These are phyloP conservation scores for Anomalospiza imberbis DNA, from an alignment of 2,797 vertebrate species.

Conservation along the genomic window DNA sequence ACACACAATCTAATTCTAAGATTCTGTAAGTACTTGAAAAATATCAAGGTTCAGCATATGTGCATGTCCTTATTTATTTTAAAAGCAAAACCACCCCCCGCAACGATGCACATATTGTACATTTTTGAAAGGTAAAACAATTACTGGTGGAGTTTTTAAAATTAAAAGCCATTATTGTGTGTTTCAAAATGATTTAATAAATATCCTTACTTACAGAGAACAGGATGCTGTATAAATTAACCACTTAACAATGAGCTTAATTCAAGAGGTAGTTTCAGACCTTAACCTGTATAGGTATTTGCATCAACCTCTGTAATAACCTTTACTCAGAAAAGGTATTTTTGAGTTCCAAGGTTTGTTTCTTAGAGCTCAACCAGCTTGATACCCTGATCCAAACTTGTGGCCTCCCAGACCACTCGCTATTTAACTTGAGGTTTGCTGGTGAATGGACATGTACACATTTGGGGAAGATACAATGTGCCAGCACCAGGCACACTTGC, in stretches of 20 bases:
- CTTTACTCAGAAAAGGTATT: background rate
- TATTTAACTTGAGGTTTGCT: background rate
- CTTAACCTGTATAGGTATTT: background rate
- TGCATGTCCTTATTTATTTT: background rate
- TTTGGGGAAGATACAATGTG: background rate
- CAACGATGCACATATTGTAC: background rate
- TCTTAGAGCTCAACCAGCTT: background rate
- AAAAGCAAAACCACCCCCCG: background rate
- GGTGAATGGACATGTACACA: accelerated
- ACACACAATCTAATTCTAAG: background rate
- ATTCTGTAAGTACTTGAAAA: background rate
- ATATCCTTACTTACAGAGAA: background rate
- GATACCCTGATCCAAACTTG: background rate
- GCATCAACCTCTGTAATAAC: background rate
- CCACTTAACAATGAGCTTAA: background rate
- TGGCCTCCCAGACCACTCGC: accelerated
- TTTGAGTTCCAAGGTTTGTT: background rate
- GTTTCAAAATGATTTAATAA: background rate
- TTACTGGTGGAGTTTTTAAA: background rate
- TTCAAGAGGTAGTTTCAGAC: background rate
- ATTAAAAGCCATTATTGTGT: background rate
- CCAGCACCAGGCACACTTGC: background rate
- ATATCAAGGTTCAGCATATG: background rate
- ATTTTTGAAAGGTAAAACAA: background rate
- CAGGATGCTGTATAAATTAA: background rate